Conservation (phyloP, 2,113 vertebrate species). For the Dendropsophus ebraccatus region DNA sequence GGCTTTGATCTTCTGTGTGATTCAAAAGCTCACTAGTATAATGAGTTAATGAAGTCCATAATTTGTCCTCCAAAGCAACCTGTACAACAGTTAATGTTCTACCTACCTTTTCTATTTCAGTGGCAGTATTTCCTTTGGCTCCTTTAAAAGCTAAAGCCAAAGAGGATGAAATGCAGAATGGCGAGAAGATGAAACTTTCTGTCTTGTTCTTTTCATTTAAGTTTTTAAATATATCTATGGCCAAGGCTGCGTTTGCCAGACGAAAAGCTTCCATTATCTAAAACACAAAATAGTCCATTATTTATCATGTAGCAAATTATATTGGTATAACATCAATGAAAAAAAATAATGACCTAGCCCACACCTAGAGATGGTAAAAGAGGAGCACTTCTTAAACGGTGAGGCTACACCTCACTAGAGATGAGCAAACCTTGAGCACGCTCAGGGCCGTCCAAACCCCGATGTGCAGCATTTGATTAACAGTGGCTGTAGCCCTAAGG, state of each 20-base stretch:
- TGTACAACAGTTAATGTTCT: neutral
- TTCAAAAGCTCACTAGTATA: neutral
- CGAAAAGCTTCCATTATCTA: conserved; percentile 75
- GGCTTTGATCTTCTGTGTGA: neutral
- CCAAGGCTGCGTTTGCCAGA: conserved; percentile 77
- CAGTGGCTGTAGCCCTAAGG: too few species aligned
- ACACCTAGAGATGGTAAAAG: neutral
- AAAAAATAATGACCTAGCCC: neutral
- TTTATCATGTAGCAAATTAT: neutral
- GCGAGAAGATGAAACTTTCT: conserved; percentile 76
- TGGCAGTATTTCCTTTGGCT: conserved; percentile 75
- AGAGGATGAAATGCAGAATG: conserved; percentile 75
- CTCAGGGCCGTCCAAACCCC: too few species aligned
- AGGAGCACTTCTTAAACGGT: too few species aligned
- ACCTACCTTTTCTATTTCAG: conserved; percentile 76
- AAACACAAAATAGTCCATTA: conserved; percentile 58
- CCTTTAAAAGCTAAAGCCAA: conserved; percentile 77
- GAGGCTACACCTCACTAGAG: too few species aligned
- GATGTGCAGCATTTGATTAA: too few species aligned
- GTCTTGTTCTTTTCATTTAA: conserved; percentile 70
- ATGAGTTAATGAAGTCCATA: neutral
- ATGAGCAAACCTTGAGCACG: too few species aligned
- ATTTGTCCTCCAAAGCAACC: neutral
- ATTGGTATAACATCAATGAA: neutral
- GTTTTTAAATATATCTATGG: conserved; percentile 77